Base-by-base conservation (phyloP, 2,797 vertebrate genomes). In the Pitangus sulphuratus region DNA sequence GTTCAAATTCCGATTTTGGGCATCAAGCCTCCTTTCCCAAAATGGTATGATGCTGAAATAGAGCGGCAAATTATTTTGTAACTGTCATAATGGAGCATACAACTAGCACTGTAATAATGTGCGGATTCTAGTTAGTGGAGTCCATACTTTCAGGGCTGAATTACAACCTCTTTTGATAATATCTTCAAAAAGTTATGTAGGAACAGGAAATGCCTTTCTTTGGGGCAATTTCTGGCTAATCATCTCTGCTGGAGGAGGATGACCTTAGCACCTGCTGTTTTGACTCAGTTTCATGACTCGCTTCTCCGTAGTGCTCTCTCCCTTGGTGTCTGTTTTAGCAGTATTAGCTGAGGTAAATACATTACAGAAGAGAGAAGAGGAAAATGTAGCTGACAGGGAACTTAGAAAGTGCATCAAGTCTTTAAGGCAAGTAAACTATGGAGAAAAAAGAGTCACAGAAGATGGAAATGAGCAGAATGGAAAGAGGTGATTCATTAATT, bases 1-100 rank as follows among this genome's bases (percentile, higher is more conserved):
- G 26, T 81, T 96, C 74, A 93, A 96, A 95, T 87, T 93, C 37
- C 17, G 9, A 22, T 87, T 85, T 84, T 74, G 31, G 45, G 89
- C 91, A 89, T 39, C 57, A 47, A 87, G 25, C 45, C 64, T 91
- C 65, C 87, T 92, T 85, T 70, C 26, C 28, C 54, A 74, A 87
- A 89, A 61, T 58, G n/a, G 22, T 14, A 48, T 50, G 61, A 77
- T 44, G 40, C 13, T 64, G 39, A 66, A 92, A 86, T 74, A 50
- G 8, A 81, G 31, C 37, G 24, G 72, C 60, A 87, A 90, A 78
- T 68, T 76, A 37, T 70, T 76, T 75, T 42, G 61, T 39, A 58
- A 39, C 18, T 84, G 31, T 82, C 35, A 9, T 80, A 85, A 71
- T 14, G 58, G 53, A 84, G 40, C 14, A 48, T 24, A 60, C 8